These are phyloP conservation scores for Drosophila auraria DNA, from an alignment of 1,140 invertebrate species.

Conservation along the genomic window DNA sequence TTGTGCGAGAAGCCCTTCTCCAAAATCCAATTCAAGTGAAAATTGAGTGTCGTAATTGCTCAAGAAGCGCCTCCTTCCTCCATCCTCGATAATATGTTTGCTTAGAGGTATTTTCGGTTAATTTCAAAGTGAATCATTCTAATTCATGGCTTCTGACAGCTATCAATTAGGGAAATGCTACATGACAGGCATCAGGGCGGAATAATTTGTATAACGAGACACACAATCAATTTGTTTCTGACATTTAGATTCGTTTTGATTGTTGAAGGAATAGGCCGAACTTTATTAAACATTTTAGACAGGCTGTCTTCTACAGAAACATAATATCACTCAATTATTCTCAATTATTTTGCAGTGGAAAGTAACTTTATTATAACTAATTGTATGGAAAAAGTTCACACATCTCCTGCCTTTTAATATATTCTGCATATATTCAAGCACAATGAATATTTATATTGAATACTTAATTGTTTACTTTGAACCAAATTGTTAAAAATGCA, in stretches of 20 bases:
- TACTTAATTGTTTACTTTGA: too few species aligned
- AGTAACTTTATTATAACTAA: not conserved
- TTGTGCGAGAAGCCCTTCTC: not conserved
- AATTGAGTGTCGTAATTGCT: constrained; percentile 37
- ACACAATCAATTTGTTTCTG: not conserved
- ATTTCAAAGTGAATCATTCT: not conserved
- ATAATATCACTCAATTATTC: not conserved
- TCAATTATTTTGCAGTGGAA: not conserved
- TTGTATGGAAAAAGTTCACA: too few species aligned
- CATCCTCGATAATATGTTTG: constrained; percentile 13
- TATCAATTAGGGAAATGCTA: constrained; percentile 13
- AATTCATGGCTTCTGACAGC: constrained; percentile 8
- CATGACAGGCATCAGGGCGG: not conserved
- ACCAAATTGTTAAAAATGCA: not conserved
- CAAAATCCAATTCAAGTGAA: constrained; percentile 15
- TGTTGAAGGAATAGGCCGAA: not conserved
- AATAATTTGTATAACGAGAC: constrained; percentile 4
- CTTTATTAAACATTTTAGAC: not conserved
- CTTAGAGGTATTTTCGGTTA: constrained; percentile 9
- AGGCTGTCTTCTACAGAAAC: not conserved
- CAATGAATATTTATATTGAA: not conserved
- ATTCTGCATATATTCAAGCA: not conserved
- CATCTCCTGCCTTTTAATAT: not conserved
- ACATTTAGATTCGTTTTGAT: not conserved
- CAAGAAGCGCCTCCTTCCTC: not conserved